Conservation (phyloP, 2,888 invertebrate genomes). For the Tipula confusa region DNA sequence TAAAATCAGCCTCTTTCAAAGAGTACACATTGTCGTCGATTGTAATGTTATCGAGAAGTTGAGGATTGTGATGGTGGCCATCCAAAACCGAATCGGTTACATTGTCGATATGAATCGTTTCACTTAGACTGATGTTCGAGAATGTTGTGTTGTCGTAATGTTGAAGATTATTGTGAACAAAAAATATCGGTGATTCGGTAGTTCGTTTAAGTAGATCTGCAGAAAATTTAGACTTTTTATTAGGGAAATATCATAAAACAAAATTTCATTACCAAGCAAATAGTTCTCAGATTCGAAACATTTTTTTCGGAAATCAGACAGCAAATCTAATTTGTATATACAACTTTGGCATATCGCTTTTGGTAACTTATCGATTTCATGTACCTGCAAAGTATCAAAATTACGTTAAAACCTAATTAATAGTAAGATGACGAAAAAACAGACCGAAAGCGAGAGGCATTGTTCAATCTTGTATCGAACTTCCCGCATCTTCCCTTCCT, state of each 20-base stretch:
- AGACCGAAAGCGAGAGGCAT: slow-evolving; percentile 56
- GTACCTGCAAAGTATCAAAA: slow-evolving; percentile 48
- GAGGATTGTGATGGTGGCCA: neutral
- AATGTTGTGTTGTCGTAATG: neutral
- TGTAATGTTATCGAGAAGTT: neutral
- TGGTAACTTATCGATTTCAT: slow-evolving; percentile 54
- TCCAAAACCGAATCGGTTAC: neutral
- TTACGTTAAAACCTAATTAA: slow-evolving; percentile 32
- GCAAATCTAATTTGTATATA: slow-evolving; percentile 53
- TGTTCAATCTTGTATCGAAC: slow-evolving; percentile 56
- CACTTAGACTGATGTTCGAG: neutral
- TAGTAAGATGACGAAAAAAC: slow-evolving; percentile 31
- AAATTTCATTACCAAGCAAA: slow-evolving; percentile 42
- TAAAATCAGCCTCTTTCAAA: neutral
- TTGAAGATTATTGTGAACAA: slow-evolving; percentile 38
- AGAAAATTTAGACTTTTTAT: slow-evolving; percentile 33
- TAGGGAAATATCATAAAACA: neutral
- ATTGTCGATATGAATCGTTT: neutral
- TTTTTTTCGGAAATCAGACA: slow-evolving; percentile 56
- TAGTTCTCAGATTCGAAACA: slow-evolving; percentile 54
- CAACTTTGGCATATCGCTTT: slow-evolving; percentile 53
- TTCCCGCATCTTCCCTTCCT: slow-evolving; percentile 52
- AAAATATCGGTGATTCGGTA: slow-evolving; percentile 37
- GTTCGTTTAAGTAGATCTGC: slow-evolving; percentile 39
- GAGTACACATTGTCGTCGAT: neutral